phyloP scores from a whole-genome alignment of 2,888 invertebrate genomes.

The Cephus sareptanus region DNA sequence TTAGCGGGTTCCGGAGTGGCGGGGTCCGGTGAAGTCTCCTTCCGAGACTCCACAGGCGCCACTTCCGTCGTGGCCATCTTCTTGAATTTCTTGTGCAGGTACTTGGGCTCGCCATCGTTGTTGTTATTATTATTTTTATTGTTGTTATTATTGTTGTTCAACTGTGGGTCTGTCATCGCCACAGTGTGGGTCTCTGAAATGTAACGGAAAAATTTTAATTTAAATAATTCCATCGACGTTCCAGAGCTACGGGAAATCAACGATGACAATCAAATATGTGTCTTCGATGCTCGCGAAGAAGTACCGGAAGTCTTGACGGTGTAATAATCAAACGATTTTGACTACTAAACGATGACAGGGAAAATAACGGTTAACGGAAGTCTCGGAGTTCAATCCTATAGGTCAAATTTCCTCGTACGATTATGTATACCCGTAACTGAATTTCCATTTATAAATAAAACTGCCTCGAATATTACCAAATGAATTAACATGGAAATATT shows the following conservation, averaged over 20 bases:
- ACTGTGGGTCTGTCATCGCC: constrained; percentile 64
- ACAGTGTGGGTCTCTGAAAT: constrained; percentile 54
- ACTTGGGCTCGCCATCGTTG: constrained; percentile 73
- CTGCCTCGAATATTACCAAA: not conserved
- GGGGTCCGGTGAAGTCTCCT: constrained; percentile 34
- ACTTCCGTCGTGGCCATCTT: constrained; percentile 77
- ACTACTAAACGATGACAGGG: not conserved
- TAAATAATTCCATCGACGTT: not conserved
- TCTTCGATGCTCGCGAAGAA: not conserved
- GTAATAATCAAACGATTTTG: not conserved
- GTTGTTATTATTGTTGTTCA: constrained; percentile 46
- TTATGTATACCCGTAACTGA: constrained; percentile 25
- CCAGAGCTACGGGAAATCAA: not conserved
- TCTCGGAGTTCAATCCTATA: constrained; percentile 35
- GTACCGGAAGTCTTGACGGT: not conserved
- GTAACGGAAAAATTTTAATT: not conserved
- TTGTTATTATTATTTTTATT: constrained; percentile 46
- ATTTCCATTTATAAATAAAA: constrained; percentile 32
- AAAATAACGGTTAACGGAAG: not conserved
- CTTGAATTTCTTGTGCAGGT: constrained; percentile 94
- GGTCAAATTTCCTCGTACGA: constrained; percentile 43
- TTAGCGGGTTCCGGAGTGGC: constrained; percentile 32
- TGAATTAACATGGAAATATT: not conserved
- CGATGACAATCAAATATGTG: not conserved
- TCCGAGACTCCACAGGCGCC: constrained; percentile 53